Conservation (phyloP, 2,797 vertebrate species). For the Fratercula arctica region DNA sequence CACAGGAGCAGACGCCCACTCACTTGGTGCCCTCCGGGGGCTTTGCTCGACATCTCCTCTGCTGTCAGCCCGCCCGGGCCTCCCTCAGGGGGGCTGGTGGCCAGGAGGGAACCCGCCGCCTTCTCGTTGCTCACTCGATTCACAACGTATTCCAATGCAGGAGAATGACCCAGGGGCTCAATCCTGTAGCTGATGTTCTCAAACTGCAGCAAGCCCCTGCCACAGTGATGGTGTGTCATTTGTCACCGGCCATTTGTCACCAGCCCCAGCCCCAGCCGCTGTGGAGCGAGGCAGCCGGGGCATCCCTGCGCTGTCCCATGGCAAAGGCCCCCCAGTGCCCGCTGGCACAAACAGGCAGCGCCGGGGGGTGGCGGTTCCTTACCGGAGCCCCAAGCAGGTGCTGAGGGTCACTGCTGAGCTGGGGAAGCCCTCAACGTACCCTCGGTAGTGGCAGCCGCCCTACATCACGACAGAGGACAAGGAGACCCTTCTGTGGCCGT, state of each 20-base stretch:
- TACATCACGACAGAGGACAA: neutral
- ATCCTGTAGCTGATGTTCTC: neutral
- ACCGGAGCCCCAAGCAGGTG: neutral
- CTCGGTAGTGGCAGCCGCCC: neutral
- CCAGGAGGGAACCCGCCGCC: neutral
- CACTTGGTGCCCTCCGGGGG: neutral
- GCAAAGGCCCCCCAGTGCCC: neutral
- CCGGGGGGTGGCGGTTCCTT: neutral
- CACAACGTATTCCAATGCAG: conserved; percentile 29
- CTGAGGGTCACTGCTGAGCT: neutral
- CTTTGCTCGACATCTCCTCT: neutral
- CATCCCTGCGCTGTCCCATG: accelerated
- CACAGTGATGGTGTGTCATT: neutral
- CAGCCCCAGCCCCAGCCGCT: neutral
- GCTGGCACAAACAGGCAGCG: neutral
- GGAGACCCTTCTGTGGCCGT: too few species aligned
- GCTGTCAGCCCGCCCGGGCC: accelerated
- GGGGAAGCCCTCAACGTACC: neutral
- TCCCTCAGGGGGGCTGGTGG: neutral
- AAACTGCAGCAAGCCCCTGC: conserved; percentile 50
- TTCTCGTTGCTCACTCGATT: conserved; percentile 23
- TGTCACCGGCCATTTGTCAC: neutral
- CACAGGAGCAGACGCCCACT: neutral
- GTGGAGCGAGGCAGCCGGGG: neutral
- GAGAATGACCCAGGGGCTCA: neutral